phyloP scores from a whole-genome alignment of 2,113 vertebrate genomes.

The Rana temporaria region DNA sequence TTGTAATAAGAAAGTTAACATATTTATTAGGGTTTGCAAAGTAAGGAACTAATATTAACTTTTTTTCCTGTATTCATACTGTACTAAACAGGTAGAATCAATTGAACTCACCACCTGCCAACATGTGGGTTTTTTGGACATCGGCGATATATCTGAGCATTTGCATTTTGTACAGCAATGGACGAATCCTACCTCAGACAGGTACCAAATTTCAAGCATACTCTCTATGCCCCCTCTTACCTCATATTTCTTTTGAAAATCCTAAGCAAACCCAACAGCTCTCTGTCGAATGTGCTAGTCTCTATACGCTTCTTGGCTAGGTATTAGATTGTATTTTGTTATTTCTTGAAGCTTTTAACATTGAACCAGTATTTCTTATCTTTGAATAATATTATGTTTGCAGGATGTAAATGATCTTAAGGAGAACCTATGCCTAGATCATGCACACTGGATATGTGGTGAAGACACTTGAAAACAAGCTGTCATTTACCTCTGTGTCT shows the following conservation, averaged over 20 bases:
- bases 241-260: not conserved
- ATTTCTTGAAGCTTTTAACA: not conserved
- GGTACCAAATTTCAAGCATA: not conserved
- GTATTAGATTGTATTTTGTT: not conserved
- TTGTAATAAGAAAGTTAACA: too few species aligned
- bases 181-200: conserved; percentile 48
- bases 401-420: not conserved
- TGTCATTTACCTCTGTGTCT: too few species aligned
- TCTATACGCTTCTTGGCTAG: too few species aligned
- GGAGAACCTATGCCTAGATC: too few species aligned
- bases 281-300: too few species aligned
- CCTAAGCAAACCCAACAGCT: not conserved
- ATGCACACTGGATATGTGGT: too few species aligned
- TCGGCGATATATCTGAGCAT: conserved; percentile 36
- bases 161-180: conserved; percentile 26
- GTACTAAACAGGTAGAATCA: not conserved
- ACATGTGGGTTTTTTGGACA: conserved; percentile 41
- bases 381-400: not conserved
- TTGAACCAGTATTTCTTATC: not conserved
- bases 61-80: not conserved
- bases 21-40: too few species aligned
- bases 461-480: too few species aligned
- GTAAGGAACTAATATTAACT: not conserved
- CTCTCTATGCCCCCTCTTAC: not conserved
- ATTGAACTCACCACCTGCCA: not conserved